Evolutionary conservation across 2,888 invertebrate species (phyloP).

Genomic region (Acleris cristana): DNA sequence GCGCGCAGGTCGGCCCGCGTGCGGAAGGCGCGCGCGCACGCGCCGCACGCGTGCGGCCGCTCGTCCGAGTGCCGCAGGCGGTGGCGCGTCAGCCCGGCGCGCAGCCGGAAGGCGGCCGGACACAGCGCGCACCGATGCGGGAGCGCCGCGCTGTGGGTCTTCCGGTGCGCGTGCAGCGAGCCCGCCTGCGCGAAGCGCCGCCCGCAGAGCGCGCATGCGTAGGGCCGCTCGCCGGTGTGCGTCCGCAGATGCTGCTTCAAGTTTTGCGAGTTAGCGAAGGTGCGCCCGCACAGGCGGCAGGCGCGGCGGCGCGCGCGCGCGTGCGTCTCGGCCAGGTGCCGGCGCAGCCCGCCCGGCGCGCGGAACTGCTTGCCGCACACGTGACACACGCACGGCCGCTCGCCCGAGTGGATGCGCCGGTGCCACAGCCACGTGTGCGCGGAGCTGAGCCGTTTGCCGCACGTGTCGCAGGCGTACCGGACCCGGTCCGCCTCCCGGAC

Average conservation of each 20-base stretch:
- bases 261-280: conserved; percentile 78
- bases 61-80: conserved; percentile 85
- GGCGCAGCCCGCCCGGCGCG: conserved; percentile 85
- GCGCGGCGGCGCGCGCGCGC: conserved; percentile 83
- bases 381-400: conserved; percentile 86
- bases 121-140: conserved; percentile 85
- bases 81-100: conserved; percentile 83
- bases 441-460: conserved; percentile 84
- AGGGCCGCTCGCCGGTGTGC: conserved; percentile 82
- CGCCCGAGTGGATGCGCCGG: conserved; percentile 86
- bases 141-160: conserved; percentile 82
- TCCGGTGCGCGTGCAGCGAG: conserved; percentile 85
- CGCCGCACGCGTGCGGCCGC: conserved; percentile 63
- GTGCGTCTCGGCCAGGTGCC: conserved; percentile 86
- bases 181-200: conserved; percentile 87
- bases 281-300: conserved; percentile 80
- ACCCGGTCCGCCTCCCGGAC: conserved; percentile 77
- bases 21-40: conserved; percentile 82
- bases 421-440: conserved; percentile 86
- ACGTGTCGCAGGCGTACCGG: conserved; percentile 82
- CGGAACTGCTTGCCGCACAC: conserved; percentile 87
- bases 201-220: conserved; percentile 83
- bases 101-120: conserved; percentile 84
- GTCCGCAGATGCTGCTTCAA: conserved; percentile 73
- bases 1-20: conserved; percentile 83